Evolutionary conservation across 1,140 invertebrate species (phyloP), one percentile per base, ranked within the genome.

Genomic region (Drosophila nigromelanica): DNA sequence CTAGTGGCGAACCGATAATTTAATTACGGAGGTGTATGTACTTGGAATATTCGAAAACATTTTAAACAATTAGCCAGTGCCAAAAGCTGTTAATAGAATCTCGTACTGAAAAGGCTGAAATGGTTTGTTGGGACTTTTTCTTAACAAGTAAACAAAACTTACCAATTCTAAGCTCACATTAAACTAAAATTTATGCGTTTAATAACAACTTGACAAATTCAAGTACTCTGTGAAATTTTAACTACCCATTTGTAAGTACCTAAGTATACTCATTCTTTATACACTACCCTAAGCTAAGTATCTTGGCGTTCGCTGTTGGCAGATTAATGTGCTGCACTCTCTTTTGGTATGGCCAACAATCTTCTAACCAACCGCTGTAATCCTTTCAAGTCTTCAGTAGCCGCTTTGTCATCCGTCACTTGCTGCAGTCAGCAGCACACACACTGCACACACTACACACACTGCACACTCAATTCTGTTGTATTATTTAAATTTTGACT

Each of bases 401-500:
- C 69, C 40, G 55, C 15, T 59, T 35, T 21, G 39, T 33, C 73
- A 76, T 76, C 45, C 62, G 72, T 76, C 70, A 76, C 62, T 52
- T 56, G 24, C 33, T 37, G 39, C 43, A 40, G 39, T 21, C 51
- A 64, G 40, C 24, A 14, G 6, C 56, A 61, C 24, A 10, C 42
- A 42, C 55, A 50, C 18, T 3, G 5, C 18, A 14, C 58, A 27
- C n/a, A 24, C 24, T 21, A 39, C 48, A 66, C 60, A 50, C 18
- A 18, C 21, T 47, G 33, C 64, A 52, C 60, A 54, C 51, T 39
- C 33, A 62, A 70, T 45, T 45, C n/a, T 45, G 50, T 68, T 64
- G 77, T 66, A 86, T 87, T 86, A 86, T 86, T 87, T 63, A 82
- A 72, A 78, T 81, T 87, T 87, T 64, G 78, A 82, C 78, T 75